Evolutionary conservation across 1,140 invertebrate genomes (phyloP).

Genomic region (Arion vulgaris): DNA sequence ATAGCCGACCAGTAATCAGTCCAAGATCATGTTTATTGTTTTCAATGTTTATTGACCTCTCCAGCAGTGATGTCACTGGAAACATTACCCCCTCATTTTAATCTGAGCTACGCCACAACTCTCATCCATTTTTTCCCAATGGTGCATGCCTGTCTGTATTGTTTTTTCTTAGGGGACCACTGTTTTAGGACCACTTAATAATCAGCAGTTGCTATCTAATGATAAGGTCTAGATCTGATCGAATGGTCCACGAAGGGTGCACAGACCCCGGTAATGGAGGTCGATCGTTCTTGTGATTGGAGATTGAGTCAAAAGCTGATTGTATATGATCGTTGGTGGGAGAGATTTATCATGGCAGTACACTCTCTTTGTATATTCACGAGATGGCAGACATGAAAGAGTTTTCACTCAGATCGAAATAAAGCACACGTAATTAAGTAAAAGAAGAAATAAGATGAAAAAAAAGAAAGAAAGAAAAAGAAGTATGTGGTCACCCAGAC

Average conservation of each 20-base stretch:
- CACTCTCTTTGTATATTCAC: neutral
- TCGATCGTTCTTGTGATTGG: neutral
- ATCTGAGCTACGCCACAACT: neutral
- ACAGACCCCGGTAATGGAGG: neutral
- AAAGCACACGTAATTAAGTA: too few relatives aligned
- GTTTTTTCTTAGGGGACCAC: too few relatives aligned
- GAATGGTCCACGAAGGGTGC: neutral
- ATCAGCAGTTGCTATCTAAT: neutral
- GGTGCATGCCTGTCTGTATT: neutral
- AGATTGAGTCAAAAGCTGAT: neutral
- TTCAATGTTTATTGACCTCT: neutral
- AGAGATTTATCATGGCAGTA: neutral
- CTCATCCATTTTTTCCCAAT: neutral
- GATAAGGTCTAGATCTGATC: neutral
- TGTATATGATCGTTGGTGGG: neutral
- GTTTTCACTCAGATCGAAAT: too few relatives aligned
- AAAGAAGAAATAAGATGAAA: too few relatives aligned
- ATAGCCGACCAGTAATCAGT: neutral
- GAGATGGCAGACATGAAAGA: neutral
- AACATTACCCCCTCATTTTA: neutral
- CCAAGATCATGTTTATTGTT: neutral
- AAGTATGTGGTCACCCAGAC: too few relatives aligned
- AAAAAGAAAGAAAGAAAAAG: too few relatives aligned
- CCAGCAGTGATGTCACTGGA: neutral
- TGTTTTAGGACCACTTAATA: neutral